A percentile compares a stretch with the other conserved stretches of the same genome.
Conservation (phyloP, 2,888 invertebrate species). For the Meteorus colon region DNA sequence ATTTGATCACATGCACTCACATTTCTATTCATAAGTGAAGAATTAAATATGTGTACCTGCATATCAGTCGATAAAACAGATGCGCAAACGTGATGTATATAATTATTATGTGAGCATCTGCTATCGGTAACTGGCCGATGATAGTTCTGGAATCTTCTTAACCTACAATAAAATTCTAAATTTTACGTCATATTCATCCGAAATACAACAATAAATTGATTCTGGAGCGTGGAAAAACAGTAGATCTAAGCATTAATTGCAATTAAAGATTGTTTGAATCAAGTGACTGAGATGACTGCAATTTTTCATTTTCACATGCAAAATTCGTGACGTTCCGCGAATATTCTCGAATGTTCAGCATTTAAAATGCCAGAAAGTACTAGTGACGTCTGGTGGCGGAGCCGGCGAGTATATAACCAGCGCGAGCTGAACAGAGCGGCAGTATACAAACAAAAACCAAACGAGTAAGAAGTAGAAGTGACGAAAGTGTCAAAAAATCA, state of each 20-base stretch:
- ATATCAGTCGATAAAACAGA: neutral
- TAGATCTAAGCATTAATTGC: too few relatives aligned
- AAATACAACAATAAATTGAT: neutral
- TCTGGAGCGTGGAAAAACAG: too few relatives aligned
- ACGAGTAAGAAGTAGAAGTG: constrained; percentile 13
- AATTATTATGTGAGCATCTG: too few relatives aligned
- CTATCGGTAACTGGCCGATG: neutral
- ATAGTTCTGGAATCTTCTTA: neutral
- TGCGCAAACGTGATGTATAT: too few relatives aligned
- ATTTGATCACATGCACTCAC: neutral
- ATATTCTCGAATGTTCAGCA: neutral
- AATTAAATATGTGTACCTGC: too few relatives aligned
- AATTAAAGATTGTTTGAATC: too few relatives aligned
- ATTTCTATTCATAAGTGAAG: neutral
- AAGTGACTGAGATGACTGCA: neutral
- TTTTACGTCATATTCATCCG: neutral
- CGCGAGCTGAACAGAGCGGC: constrained; percentile 12
- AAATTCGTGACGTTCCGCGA: neutral
- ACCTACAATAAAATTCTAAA: neutral
- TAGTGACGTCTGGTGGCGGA: neutral
- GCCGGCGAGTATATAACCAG: constrained; percentile 37
- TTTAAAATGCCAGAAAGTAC: neutral
- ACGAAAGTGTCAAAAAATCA: constrained; percentile 2
- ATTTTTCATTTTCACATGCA: neutral
- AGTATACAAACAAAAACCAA: constrained; percentile 45